Evolutionary conservation across 2,888 invertebrate genomes (phyloP).

Genomic region (Lochmaea crataegi): DNA sequence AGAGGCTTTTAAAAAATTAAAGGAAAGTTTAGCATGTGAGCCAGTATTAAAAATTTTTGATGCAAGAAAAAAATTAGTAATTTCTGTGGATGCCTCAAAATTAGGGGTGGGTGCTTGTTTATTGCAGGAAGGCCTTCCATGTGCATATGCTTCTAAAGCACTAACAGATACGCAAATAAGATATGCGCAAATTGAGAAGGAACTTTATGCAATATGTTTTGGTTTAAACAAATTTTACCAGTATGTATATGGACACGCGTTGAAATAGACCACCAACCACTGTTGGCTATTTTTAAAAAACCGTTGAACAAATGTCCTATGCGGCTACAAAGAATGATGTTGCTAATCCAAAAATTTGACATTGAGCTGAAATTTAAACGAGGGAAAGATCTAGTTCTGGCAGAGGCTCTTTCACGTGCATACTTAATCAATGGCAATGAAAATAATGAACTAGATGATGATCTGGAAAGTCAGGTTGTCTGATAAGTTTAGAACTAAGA

Average conservation of each 20-base stretch:
- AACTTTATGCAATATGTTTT: slow-evolving; percentile 34
- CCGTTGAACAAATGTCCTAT: not conserved
- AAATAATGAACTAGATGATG: slow-evolving; percentile 15
- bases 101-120: slow-evolving; percentile 50
- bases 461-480: slow-evolving; percentile 4
- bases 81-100: slow-evolving; percentile 50
- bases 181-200: slow-evolving; percentile 40
- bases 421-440: not conserved
- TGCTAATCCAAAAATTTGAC: slow-evolving; percentile 37
- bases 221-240: slow-evolving; percentile 17
- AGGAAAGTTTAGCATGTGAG: too few relatives aligned
- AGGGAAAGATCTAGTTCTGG: slow-evolving; percentile 19
- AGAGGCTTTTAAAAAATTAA: slow-evolving; percentile 31
- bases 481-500: slow-evolving; percentile 2
- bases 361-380: slow-evolving; percentile 30
- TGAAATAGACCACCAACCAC: slow-evolving; percentile 24
- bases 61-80: too few relatives aligned
- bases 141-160: slow-evolving; percentile 29
- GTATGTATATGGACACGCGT: slow-evolving; percentile 34
- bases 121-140: too few relatives aligned
- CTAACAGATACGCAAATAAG: slow-evolving; percentile 31
- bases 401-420: slow-evolving; percentile 15
- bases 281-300: slow-evolving; percentile 13
- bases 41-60: too few relatives aligned
- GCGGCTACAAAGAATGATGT: slow-evolving; percentile 28